phyloP scores from a whole-genome alignment of 2,113 vertebrate genomes.

The Pleuronectes platessa region DNA sequence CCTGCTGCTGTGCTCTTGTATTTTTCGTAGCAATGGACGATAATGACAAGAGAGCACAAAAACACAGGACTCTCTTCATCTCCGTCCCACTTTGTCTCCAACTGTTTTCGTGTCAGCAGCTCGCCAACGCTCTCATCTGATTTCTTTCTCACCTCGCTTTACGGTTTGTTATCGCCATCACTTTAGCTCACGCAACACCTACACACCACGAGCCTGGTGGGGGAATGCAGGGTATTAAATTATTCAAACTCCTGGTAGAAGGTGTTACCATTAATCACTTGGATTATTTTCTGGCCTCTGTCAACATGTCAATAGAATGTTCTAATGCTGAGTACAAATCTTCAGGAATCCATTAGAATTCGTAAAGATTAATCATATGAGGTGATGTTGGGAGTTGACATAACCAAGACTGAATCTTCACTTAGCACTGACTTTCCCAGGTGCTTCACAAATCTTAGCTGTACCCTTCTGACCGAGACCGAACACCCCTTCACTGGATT shows the following conservation, averaged over 20 bases:
- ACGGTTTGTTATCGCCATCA: constrained; percentile 17
- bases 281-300: constrained; percentile 28
- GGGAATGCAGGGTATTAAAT: constrained; percentile 40
- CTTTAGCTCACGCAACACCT: neutral
- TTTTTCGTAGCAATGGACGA: constrained; percentile 47
- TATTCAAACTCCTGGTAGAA: constrained; percentile 57
- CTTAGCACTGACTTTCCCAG: no score
- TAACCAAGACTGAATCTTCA: no score
- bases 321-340: neutral
- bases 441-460: neutral
- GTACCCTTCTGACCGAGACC: neutral
- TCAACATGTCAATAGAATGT: neutral
- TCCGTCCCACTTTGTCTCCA: constrained; percentile 38
- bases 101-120: constrained; percentile 21
- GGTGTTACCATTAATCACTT: constrained; percentile 42
- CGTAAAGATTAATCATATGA: neutral
- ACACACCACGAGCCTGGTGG: constrained; percentile 1
- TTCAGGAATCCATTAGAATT: neutral
- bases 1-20: neutral
- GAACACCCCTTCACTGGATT: neutral
- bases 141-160: constrained; percentile 18
- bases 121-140: constrained; percentile 20
- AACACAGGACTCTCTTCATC: constrained; percentile 39
- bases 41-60: constrained; percentile 43
- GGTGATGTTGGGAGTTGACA: neutral